phyloP scores from a whole-genome alignment of 2,113 vertebrate species.

The Ondatra zibethicus region DNA sequence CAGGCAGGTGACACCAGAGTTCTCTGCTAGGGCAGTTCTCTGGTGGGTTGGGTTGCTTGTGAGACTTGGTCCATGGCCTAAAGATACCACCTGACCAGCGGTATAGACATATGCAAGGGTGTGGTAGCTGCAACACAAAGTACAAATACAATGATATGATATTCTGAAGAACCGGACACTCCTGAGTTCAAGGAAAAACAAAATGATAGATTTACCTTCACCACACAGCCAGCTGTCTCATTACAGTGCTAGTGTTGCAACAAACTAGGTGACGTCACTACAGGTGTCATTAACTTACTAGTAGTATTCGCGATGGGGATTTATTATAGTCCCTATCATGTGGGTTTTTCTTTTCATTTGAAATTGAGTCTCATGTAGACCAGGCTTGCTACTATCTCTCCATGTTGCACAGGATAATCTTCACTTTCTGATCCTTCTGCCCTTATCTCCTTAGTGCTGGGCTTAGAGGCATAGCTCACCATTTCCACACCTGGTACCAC shows the following conservation, averaged over 20 bases:
- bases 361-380: background rate
- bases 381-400: background rate
- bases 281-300: slow-evolving; percentile 12
- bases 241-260: slow-evolving; percentile 8
- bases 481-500: background rate
- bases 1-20: slow-evolving; percentile 54
- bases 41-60: background rate
- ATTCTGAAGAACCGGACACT: background rate
- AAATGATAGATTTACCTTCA: background rate
- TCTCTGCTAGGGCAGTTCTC: background rate
- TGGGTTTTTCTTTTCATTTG: background rate
- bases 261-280: background rate
- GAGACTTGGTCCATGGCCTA: slow-evolving; percentile 80
- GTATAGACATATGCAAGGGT: slow-evolving; percentile 85
- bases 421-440: background rate
- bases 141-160: background rate
- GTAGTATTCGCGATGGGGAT: background rate
- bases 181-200: background rate
- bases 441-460: background rate
- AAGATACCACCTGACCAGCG: slow-evolving; percentile 82
- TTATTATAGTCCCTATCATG: background rate
- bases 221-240: background rate
- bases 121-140: slow-evolving; percentile 80
- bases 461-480: background rate
- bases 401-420: background rate